Percentiles rank a stretch among this genome's conserved stretches.
Conservation (phyloP, 2,888 invertebrate species). For the Ametastegia equiseti region DNA sequence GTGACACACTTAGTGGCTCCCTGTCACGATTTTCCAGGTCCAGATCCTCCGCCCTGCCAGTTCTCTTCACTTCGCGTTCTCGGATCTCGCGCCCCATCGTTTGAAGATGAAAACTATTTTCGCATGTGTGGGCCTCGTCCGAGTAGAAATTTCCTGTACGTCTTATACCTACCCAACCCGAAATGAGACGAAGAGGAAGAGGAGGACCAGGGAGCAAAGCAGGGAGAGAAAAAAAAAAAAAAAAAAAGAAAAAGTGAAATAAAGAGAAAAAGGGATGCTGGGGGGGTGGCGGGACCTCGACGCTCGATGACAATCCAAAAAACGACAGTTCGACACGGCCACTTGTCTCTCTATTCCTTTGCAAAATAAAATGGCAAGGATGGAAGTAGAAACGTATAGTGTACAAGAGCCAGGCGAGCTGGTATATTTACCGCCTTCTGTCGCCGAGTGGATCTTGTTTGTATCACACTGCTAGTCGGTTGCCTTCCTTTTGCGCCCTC, state of each 20-base stretch:
- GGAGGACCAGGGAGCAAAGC: constrained; percentile 19
- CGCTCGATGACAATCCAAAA: constrained; percentile 65
- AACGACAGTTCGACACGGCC: constrained; percentile 70
- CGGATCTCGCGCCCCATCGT: constrained; percentile 10
- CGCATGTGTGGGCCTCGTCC: not conserved
- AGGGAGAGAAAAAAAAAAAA: not conserved
- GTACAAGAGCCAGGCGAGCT: constrained; percentile 39
- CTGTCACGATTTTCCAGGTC: constrained; percentile 54
- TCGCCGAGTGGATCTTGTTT: constrained; percentile 72
- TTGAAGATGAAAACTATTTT: constrained; percentile 6
- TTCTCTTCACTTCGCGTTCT: not conserved
- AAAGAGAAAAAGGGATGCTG: constrained; percentile 46
- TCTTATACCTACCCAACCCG: constrained; percentile 24
- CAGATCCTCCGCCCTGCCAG: constrained; percentile 1
- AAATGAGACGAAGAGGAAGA: constrained; percentile 37
- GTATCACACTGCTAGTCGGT: constrained; percentile 67
- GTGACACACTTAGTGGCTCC: constrained; percentile 65
- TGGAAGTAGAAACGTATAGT: constrained; percentile 15
- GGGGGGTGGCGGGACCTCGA: not conserved
- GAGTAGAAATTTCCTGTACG: not conserved
- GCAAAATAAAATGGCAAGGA: constrained; percentile 65
- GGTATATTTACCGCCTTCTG: constrained; percentile 68
- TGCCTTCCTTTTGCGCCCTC: constrained; percentile 51
- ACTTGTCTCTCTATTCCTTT: constrained; percentile 67
- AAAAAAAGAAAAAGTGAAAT: not conserved